Percentiles rank a stretch among this genome's conserved stretches.
phyloP scores from a whole-genome alignment of 2,888 invertebrate genomes.

The Stramonita haemastoma region DNA sequence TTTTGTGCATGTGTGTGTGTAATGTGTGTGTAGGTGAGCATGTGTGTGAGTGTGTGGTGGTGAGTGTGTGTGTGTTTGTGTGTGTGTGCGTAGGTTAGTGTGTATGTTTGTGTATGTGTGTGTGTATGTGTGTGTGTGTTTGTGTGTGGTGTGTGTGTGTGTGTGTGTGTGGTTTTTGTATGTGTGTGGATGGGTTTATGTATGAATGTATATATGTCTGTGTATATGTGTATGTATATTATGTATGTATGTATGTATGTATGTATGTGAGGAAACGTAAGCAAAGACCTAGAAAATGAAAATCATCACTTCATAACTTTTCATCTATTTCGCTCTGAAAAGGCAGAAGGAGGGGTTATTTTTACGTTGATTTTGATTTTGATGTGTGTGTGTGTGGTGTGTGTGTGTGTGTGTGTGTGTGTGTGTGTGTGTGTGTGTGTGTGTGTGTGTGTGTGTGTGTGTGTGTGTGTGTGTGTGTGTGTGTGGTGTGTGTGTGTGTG shows the following conservation, averaged over 20 bases:
- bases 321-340: too few species aligned
- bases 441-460: not conserved
- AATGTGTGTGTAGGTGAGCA: not conserved
- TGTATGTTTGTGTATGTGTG: not conserved
- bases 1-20: not conserved
- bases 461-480: constrained; percentile 5
- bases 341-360: too few species aligned
- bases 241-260: not conserved
- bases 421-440: not conserved
- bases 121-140: not conserved
- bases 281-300: too few species aligned
- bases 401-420: not conserved
- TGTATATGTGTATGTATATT: not conserved
- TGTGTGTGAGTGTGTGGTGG: not conserved
- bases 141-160: constrained; percentile 17
- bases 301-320: too few species aligned
- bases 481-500: constrained; percentile 16
- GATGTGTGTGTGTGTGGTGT: not conserved
- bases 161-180: not conserved
- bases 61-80: not conserved
- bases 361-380: too few species aligned
- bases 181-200: too few species aligned
- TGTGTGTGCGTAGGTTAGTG: not conserved
- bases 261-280: too few species aligned
- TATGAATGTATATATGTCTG: too few species aligned